phyloP scores from a whole-genome alignment of 2,888 invertebrate species.

The Stenotaenia linearis region DNA sequence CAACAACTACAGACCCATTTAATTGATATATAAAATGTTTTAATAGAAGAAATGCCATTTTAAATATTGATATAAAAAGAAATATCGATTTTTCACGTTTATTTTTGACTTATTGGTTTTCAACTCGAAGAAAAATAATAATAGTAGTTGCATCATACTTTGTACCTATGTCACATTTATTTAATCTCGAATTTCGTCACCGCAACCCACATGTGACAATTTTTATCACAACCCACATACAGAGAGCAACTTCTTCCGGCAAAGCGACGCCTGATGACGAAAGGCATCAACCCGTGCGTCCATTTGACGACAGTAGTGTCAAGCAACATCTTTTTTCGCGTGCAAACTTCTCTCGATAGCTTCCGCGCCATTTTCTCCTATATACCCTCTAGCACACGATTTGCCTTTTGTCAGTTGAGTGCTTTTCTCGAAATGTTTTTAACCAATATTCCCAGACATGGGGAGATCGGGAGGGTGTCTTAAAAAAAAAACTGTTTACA shows the following conservation, averaged over 20 bases:
- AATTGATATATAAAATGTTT: background rate
- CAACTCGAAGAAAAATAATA: background rate
- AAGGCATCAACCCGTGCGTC: conserved; percentile 7
- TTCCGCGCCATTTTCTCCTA: conserved; percentile 6
- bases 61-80: background rate
- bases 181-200: conserved; percentile 3
- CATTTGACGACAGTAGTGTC: conserved; percentile 23
- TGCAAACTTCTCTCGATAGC: conserved; percentile 8
- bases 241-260: background rate
- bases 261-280: conserved; percentile 24
- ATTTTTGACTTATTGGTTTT: background rate
- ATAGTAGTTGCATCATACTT: background rate
- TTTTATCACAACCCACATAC: conserved; percentile 4
- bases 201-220: background rate
- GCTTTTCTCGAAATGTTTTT: background rate
- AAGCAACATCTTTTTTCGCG: background rate
- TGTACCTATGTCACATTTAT: background rate
- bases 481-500: background rate
- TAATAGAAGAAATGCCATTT: background rate
- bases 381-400: conserved; percentile 8
- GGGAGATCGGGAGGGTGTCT: too few relatives aligned
- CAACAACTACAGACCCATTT: background rate
- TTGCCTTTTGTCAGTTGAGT: conserved; percentile 17
- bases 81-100: background rate
- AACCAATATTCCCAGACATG: background rate